Percentiles rank a stretch among this genome's conserved stretches.
Conservation (phyloP, 2,797 vertebrate species). For the Channa striata region DNA sequence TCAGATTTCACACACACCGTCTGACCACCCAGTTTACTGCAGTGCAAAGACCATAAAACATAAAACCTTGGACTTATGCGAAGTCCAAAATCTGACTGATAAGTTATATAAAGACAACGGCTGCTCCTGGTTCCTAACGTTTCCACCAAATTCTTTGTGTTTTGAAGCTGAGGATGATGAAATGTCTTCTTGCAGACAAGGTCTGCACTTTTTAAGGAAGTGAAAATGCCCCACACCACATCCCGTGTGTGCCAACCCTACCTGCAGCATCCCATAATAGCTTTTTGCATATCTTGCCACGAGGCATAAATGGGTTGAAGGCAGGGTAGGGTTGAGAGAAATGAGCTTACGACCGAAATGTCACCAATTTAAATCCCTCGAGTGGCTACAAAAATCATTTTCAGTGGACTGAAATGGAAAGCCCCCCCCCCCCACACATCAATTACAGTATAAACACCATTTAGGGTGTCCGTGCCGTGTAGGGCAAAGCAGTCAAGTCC, state of each 20-base stretch:
- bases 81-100: too few relatives aligned
- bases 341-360: conserved; percentile 55
- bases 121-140: background rate
- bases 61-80: too few relatives aligned
- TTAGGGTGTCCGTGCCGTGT: too few relatives aligned
- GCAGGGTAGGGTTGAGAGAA: conserved; percentile 46
- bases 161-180: background rate
- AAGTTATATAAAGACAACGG: too few relatives aligned
- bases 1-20: too few relatives aligned
- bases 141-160: background rate
- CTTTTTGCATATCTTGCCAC: conserved; percentile 53
- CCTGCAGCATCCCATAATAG: conserved; percentile 43
- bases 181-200: conserved; percentile 9
- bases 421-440: conserved; percentile 14
- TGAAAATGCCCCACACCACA: conserved; percentile 18
- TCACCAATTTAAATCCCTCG: conserved; percentile 52
- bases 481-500: conserved; percentile 19
- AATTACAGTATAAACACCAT: conserved; percentile 30
- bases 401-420: conserved; percentile 34
- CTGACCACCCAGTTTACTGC: too few relatives aligned
- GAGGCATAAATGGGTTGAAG: conserved; percentile 53
- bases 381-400: conserved; percentile 36
- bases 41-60: too few relatives aligned
- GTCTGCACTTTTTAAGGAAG: background rate
- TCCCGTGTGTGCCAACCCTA: conserved; percentile 5